Conservation (phyloP, 2,888 invertebrate genomes). For the Fragum whitleyi region DNA sequence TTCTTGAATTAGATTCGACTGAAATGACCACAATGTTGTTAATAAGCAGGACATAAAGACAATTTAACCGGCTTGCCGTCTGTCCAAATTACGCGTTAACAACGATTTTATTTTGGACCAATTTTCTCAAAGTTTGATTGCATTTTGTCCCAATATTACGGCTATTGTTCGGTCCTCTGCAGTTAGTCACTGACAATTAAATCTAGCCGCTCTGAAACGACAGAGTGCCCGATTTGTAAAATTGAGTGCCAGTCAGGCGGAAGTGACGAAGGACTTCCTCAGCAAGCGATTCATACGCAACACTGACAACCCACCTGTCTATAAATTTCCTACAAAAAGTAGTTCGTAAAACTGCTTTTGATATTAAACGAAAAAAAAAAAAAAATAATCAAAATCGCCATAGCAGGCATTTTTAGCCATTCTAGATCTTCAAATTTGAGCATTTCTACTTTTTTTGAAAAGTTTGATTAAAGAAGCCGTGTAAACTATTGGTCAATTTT, state of each 20-base stretch:
- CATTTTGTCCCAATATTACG: constrained; percentile 62
- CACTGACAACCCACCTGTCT: constrained; percentile 62
- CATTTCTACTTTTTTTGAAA: too few relatives aligned
- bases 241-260: constrained; percentile 52
- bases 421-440: too few relatives aligned
- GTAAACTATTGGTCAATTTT: too few relatives aligned
- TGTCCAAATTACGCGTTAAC: constrained; percentile 67
- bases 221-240: constrained; percentile 37
- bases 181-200: constrained; percentile 56
- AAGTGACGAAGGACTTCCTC: constrained; percentile 43
- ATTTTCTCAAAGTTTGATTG: constrained; percentile 62
- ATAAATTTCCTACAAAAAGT: constrained; percentile 36
- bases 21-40: constrained; percentile 43
- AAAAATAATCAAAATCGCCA: too few relatives aligned
- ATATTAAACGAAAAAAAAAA: too few relatives aligned
- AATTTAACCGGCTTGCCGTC: constrained; percentile 57
- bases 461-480: too few relatives aligned
- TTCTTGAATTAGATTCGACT: constrained; percentile 45
- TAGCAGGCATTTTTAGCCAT: too few relatives aligned
- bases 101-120: constrained; percentile 48
- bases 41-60: constrained; percentile 59
- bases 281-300: constrained; percentile 63
- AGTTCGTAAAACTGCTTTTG: too few relatives aligned
- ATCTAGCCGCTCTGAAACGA: constrained; percentile 45
- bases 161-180: constrained; percentile 51